Conservation (phyloP, 2,113 vertebrate genomes). For the Oceanodroma tethys region DNA sequence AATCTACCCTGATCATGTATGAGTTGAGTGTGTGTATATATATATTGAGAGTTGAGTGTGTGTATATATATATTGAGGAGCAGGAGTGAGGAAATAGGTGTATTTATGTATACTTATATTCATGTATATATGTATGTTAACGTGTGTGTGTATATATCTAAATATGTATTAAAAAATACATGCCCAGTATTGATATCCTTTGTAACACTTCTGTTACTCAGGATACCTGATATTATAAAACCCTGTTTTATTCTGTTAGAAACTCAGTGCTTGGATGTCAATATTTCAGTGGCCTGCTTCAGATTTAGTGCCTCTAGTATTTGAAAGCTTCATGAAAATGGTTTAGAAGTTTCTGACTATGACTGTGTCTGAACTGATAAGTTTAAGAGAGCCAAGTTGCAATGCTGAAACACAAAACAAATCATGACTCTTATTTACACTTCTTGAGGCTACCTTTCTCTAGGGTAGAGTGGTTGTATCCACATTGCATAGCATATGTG, state of each 20-base stretch:
- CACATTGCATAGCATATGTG: not conserved
- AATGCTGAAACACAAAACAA: not conserved
- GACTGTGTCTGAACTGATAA: not conserved
- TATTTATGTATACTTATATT: not conserved
- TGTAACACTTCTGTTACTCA: not conserved
- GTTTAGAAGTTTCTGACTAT: not conserved
- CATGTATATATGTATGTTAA: not conserved
- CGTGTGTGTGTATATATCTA: not conserved
- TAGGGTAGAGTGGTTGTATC: not conserved
- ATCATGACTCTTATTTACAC: not conserved
- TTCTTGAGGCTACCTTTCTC: not conserved
- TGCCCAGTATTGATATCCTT: not conserved
- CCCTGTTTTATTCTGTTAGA: not conserved
- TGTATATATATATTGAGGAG: not conserved
- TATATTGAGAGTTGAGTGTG: no score
- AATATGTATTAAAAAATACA: not conserved
- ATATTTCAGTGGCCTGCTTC: not conserved
- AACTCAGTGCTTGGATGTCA: not conserved
- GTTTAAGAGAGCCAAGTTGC: not conserved
- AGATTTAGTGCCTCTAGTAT: not conserved
- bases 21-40: not conserved
- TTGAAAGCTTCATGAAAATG: not conserved
- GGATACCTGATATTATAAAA: not conserved
- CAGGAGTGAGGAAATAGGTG: not conserved
- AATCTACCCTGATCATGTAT: not conserved